Percentiles rank a stretch among this genome's conserved stretches.
Evolutionary conservation across 2,797 vertebrate species (phyloP).

Genomic region (Orestias chungarensis): DNA sequence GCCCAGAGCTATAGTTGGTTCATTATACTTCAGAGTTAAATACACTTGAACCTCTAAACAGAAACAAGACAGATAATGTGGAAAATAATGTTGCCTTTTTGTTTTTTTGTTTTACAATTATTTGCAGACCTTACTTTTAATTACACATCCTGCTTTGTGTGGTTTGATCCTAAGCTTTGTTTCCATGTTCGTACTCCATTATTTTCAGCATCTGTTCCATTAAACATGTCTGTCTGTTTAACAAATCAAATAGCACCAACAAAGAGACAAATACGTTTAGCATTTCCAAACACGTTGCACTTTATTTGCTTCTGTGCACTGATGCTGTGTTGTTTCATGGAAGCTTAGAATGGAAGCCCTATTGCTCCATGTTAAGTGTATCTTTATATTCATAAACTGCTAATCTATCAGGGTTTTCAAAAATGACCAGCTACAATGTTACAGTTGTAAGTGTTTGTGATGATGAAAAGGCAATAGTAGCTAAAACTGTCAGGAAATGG

Average conservation of each 20-base stretch:
- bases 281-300: too few relatives aligned
- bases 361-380: too few relatives aligned
- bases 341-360: too few relatives aligned
- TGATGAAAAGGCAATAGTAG: too few relatives aligned
- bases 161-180: neutral
- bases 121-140: neutral
- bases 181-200: neutral
- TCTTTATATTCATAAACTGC: too few relatives aligned
- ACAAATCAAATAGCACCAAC: neutral
- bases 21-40: neutral
- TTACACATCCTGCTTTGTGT: neutral
- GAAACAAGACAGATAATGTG: neutral
- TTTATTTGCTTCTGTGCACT: too few relatives aligned
- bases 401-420: too few relatives aligned
- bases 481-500: too few relatives aligned
- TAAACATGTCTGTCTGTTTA: neutral
- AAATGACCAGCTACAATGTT: too few relatives aligned
- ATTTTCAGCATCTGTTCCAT: too few relatives aligned
- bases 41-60: neutral
- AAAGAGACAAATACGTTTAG: neutral
- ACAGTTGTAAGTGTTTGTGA: too few relatives aligned
- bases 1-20: neutral
- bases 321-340: too few relatives aligned
- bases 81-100: neutral
- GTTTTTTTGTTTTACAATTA: neutral